Evolutionary conservation across 2,888 invertebrate genomes (phyloP).

Genomic region (Drosophila colorata): DNA sequence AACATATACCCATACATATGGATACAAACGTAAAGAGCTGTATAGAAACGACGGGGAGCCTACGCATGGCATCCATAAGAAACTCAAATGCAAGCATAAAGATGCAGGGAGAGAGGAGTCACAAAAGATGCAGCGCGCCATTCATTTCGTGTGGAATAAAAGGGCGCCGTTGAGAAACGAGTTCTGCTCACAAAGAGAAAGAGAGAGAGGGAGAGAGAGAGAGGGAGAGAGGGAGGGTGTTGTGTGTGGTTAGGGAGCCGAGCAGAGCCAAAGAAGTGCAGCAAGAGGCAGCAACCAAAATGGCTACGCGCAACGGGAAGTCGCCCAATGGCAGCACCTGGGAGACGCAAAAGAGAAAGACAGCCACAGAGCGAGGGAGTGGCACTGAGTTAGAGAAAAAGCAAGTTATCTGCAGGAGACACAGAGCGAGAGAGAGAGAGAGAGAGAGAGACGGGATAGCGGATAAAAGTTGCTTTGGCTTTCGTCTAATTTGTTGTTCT

Average conservation of each 20-base stretch:
- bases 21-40: not conserved
- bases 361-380: slow-evolving; percentile 26
- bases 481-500: slow-evolving; percentile 16
- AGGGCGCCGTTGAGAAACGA: slow-evolving; percentile 46
- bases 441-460: not conserved
- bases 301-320: slow-evolving; percentile 60
- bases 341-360: slow-evolving; percentile 3
- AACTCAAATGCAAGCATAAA: slow-evolving; percentile 23
- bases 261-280: slow-evolving; percentile 41
- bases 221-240: not conserved
- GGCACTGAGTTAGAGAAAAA: slow-evolving; percentile 17
- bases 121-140: slow-evolving; percentile 49
- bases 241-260: slow-evolving; percentile 10
- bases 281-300: slow-evolving; percentile 49
- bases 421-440: not conserved
- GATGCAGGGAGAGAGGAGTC: slow-evolving; percentile 33
- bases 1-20: not conserved
- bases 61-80: slow-evolving; percentile 46
- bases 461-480: not conserved
- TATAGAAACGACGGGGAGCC: slow-evolving; percentile 26
- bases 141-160: slow-evolving; percentile 30
- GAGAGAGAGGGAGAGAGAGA: not conserved
- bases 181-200: slow-evolving; percentile 30
- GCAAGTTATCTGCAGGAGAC: slow-evolving; percentile 5
- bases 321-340: slow-evolving; percentile 58